phyloP scores from a whole-genome alignment of 2,113 vertebrate genomes.

The Caloenas nicobarica region DNA sequence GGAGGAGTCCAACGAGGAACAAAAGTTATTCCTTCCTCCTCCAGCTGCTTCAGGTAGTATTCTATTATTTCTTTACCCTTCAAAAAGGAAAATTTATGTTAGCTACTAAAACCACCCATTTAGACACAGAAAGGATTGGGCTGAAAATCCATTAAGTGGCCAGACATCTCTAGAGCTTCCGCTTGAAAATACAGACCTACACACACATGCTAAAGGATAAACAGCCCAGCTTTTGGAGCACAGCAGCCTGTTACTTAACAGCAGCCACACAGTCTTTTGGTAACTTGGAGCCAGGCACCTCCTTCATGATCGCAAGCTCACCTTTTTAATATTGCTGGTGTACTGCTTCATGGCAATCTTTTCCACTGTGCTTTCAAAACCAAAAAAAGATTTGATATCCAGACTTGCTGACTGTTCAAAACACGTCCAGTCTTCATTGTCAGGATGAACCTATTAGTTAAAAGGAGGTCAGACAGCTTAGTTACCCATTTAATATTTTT shows the following conservation, averaged over 20 bases:
- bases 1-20: constrained; percentile 87
- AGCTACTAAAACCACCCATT: background rate
- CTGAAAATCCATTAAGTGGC: background rate
- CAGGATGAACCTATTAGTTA: constrained; percentile 88
- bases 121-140: background rate
- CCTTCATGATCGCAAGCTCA: constrained; percentile 46
- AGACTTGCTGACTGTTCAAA: constrained; percentile 95
- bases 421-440: constrained; percentile 97
- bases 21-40: constrained; percentile 87
- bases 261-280: background rate
- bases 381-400: constrained; percentile 98
- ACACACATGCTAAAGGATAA: background rate
- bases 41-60: constrained; percentile 89
- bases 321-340: constrained; percentile 94
- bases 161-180: background rate
- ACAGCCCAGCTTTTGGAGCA: background rate
- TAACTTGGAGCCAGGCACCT: background rate
- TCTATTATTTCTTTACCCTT: constrained; percentile 98
- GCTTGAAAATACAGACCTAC: background rate
- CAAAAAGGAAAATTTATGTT: background rate
- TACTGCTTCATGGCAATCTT: constrained; percentile 98
- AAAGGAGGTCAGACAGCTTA: background rate
- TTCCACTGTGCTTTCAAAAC: constrained; percentile 96
- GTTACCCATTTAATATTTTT: background rate
- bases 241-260: background rate